Evolutionary conservation across 1,140 invertebrate species (phyloP).

Genomic region (Hermatobates lingyangjiaoensis): DNA sequence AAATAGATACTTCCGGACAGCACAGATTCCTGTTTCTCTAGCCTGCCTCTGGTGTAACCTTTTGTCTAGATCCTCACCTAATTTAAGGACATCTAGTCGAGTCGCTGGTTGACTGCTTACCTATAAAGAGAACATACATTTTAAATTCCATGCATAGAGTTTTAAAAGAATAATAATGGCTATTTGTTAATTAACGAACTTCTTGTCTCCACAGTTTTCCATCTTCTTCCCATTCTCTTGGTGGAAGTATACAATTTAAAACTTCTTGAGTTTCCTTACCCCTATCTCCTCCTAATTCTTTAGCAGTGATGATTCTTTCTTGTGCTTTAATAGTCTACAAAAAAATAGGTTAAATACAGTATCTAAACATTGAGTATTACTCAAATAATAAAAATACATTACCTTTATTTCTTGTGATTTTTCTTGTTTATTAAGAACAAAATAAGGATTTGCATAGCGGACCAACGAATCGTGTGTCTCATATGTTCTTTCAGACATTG

Average conservation of each 20-base stretch:
- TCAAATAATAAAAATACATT: too few relatives aligned
- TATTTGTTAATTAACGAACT: conserved; percentile 25
- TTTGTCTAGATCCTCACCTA: conserved; percentile 88
- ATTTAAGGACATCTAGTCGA: conserved; percentile 78
- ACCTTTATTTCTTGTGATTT: too few relatives aligned
- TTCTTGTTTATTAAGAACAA: too few relatives aligned
- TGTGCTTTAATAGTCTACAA: too few relatives aligned
- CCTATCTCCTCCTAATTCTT: conserved; percentile 29
- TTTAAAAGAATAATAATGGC: not conserved
- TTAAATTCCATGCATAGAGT: not conserved
- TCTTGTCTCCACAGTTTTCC: conserved; percentile 70
- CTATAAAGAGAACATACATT: conserved; percentile 21
- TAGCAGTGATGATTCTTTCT: conserved; percentile 8
- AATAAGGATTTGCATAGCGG: too few relatives aligned
- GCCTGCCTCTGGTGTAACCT: conserved; percentile 79
- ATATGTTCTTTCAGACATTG: too few relatives aligned
- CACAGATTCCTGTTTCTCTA: conserved; percentile 90
- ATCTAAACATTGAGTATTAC: too few relatives aligned
- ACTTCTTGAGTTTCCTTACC: conserved; percentile 76
- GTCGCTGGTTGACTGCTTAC: conserved; percentile 91
- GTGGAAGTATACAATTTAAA: conserved; percentile 85
- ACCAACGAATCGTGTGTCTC: too few relatives aligned
- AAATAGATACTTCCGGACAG: conserved; percentile 80
- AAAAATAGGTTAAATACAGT: too few relatives aligned
- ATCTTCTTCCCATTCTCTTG: conserved; percentile 84